Conservation (phyloP, 2,113 vertebrate species). For the Sander vitreus region DNA sequence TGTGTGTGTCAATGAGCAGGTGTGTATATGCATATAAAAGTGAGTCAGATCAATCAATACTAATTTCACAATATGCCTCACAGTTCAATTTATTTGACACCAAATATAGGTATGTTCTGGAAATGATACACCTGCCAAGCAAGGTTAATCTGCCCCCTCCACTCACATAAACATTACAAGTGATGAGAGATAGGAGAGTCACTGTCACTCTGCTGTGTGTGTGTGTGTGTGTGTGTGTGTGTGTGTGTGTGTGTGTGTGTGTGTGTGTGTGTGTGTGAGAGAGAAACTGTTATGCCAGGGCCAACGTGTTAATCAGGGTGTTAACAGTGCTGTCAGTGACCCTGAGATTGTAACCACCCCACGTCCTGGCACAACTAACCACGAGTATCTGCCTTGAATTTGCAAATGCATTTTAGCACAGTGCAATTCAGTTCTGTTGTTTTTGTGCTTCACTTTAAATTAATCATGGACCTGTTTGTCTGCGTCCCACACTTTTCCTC, state of each 20-base stretch:
- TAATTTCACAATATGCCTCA: neutral
- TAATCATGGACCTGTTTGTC: neutral
- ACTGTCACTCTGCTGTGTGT: constrained; percentile 4
- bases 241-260: constrained; percentile 21
- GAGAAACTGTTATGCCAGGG: constrained; percentile 27
- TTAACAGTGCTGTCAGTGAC: constrained; percentile 63
- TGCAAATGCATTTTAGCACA: constrained; percentile 7
- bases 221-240: constrained; percentile 19
- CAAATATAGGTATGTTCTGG: neutral
- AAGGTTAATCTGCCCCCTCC: neutral
- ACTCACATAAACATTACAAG: constrained; percentile 11
- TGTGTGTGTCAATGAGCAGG: neutral
- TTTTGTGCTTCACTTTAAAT: constrained; percentile 4
- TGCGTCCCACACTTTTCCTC: neutral
- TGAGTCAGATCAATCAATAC: neutral
- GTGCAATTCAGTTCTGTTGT: neutral
- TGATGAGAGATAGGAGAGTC: constrained; percentile 54
- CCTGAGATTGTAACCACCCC: constrained; percentile 37
- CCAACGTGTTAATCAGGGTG: constrained; percentile 42
- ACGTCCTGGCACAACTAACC: constrained; percentile 8
- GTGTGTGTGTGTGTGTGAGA: constrained; percentile 11
- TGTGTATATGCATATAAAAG: neutral
- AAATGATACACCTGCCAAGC: constrained; percentile 8
- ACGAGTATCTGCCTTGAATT: constrained; percentile 25
- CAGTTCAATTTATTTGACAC: neutral